These are phyloP conservation scores for Nothobranchius furzeri DNA, from an alignment of 2,113 vertebrate species.

Conservation along the genomic window DNA sequence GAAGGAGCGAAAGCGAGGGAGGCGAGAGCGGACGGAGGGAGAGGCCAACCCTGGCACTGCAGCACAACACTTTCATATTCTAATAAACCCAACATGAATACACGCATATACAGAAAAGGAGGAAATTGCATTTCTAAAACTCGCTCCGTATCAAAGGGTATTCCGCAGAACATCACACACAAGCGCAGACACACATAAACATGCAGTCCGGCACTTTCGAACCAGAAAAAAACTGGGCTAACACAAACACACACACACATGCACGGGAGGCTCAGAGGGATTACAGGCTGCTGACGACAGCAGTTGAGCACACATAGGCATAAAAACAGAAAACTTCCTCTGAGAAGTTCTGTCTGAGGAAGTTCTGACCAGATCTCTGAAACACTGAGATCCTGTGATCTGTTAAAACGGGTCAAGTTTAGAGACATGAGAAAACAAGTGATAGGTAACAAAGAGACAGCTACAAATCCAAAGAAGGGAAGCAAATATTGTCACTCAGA, in stretches of 20 bases:
- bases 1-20: conserved; percentile 54
- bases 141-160: conserved; percentile 94
- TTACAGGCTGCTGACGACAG: conserved; percentile 97
- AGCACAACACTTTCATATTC: conserved; percentile 99
- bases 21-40: conserved; percentile 63
- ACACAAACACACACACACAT: conserved; percentile 69
- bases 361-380: conserved; percentile 56
- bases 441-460: not conserved
- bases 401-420: not conserved
- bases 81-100: conserved; percentile 94
- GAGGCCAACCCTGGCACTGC: conserved; percentile 79
- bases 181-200: conserved; percentile 81
- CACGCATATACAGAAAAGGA: conserved; percentile 68
- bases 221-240: conserved; percentile 66
- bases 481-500: conserved; percentile 39
- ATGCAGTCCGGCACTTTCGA: conserved; percentile 87
- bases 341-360: conserved; percentile 66
- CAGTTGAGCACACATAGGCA: conserved; percentile 84
- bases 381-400: conserved; percentile 25
- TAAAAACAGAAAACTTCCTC: conserved; percentile 69
- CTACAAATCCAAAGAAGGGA: conserved; percentile 3
- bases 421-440: not conserved
- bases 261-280: conserved; percentile 90
- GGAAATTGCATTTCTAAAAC: conserved; percentile 99
- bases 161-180: conserved; percentile 86